These are phyloP conservation scores for Lampris incognitus DNA, from an alignment of 2,113 vertebrate species.

Conservation along the genomic window DNA sequence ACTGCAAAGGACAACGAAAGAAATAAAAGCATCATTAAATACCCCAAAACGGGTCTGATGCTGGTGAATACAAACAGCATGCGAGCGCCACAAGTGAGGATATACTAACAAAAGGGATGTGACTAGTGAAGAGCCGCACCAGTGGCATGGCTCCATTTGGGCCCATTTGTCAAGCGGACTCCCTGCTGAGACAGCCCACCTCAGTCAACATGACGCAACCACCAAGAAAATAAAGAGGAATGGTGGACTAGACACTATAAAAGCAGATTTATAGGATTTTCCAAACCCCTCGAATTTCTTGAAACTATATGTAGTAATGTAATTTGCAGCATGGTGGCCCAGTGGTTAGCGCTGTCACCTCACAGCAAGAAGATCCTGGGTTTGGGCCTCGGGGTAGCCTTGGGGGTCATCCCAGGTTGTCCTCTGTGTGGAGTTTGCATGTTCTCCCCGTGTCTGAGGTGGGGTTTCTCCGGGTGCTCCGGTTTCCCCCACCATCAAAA, in stretches of 20 bases:
- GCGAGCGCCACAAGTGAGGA: constrained; percentile 52
- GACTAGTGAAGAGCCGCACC: constrained; percentile 59
- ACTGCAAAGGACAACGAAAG: constrained; percentile 10
- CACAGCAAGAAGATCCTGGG: too few relatives aligned
- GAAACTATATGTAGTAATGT: too few relatives aligned
- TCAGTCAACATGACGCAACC: constrained; percentile 46
- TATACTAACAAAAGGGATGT: constrained; percentile 53
- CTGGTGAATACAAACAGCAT: constrained; percentile 64
- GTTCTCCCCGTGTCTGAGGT: too few relatives aligned
- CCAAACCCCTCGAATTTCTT: too few relatives aligned
- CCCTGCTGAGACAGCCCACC: constrained; percentile 57
- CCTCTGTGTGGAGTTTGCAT: too few relatives aligned
- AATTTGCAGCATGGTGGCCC: too few relatives aligned
- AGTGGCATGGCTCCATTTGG: constrained; percentile 73
- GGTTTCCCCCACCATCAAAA: too few relatives aligned
- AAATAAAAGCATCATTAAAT: constrained; percentile 66
- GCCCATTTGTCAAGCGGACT: constrained; percentile 70
- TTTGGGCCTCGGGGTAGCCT: too few relatives aligned
- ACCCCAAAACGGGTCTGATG: constrained; percentile 36
- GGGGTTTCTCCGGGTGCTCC: too few relatives aligned
- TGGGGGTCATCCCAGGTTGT: too few relatives aligned
- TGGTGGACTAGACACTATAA: background rate
- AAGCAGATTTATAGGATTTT: too few relatives aligned
- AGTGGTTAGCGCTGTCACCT: too few relatives aligned
- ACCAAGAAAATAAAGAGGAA: background rate